Evolutionary conservation across 2,113 vertebrate genomes (phyloP), one percentile per base, ranked within the genome.

Genomic region (Hyperoodon ampullatus): DNA sequence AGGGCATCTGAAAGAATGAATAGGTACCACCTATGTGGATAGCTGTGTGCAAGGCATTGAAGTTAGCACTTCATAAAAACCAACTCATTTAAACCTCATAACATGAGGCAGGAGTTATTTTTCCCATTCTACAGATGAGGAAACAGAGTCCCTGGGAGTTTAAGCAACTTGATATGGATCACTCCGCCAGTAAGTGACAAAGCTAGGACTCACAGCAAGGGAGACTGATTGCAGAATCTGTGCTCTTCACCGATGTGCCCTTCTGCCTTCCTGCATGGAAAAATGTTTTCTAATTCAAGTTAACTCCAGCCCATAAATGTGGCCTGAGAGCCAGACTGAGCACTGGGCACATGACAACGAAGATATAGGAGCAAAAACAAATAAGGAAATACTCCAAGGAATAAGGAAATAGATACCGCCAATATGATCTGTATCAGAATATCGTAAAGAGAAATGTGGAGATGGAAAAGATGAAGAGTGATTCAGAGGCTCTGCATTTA

Each of bases 1-100:
- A 78, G 53, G 87, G 42, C 8, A 75, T 28, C 58, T 83, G 83
- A 78, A 94, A 90, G 84, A 96, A 95, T 72, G 26, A 95, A 90
- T 30, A 84, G 78, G 39, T 23, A 39, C n/a, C 50, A 60, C 30
- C 30, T 28, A 80, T 92, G 28, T 39, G 71, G 80, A 63, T 42
- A 65, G 84, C 26, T 21, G 3, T 58, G 21, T 39, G 84, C n/a
- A 47, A 26, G 74, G 5, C 21, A 24, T 71, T 90, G 35, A 95
- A 87, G 28, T 24, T 77, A 88, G 47, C n/a, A 85, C 35, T 68
- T 82, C 26, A 71, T 66, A 85, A 77, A 96, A 82, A 44, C 23
- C n/a, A 95, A 28, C 39, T 94, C 71, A 7, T 50, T 30, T 75
- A 70, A 87, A 50, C 26, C 50, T 87, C 72, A 13, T 53, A 33